A percentile compares a stretch with the other conserved stretches of the same genome.
phyloP scores from a whole-genome alignment of 2,113 vertebrate species.

The Lipophrys pholis region DNA sequence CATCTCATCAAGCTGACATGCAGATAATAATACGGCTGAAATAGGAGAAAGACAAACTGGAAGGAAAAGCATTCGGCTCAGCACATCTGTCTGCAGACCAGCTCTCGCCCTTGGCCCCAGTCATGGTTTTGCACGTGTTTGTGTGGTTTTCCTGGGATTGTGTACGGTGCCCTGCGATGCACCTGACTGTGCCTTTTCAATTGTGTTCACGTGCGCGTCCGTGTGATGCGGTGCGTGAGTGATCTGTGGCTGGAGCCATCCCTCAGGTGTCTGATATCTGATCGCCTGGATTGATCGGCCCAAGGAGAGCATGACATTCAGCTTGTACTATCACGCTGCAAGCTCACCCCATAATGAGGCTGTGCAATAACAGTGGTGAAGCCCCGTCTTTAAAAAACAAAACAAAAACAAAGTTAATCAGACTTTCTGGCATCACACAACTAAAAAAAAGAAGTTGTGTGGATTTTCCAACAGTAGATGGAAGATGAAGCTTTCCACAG shows the following conservation, averaged over 20 bases:
- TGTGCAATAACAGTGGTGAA: slow-evolving; percentile 4
- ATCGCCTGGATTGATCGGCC: slow-evolving; percentile 79
- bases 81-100: slow-evolving; percentile 26
- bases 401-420: slow-evolving; percentile 66
- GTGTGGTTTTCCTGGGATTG: slow-evolving; percentile 12
- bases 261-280: slow-evolving; percentile 82
- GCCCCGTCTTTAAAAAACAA: slow-evolving; percentile 25
- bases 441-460: slow-evolving; percentile 9
- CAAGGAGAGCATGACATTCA: slow-evolving; percentile 84
- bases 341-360: slow-evolving; percentile 54
- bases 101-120: slow-evolving; percentile 48
- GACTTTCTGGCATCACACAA: slow-evolving; percentile 29
- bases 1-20: slow-evolving; percentile 66
- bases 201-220: slow-evolving; percentile 30
- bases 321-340: slow-evolving; percentile 47
- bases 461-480: slow-evolving; percentile 53
- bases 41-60: slow-evolving; percentile 46
- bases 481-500: slow-evolving; percentile 20
- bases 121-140: slow-evolving; percentile 23
- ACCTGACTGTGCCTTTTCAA: slow-evolving; percentile 23
- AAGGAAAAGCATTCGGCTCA: slow-evolving; percentile 35
- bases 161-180: slow-evolving; percentile 8
- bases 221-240: slow-evolving; percentile 18
- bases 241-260: slow-evolving; percentile 62
- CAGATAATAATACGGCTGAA: slow-evolving; percentile 63